Conservation (phyloP, 2,797 vertebrate species). For the Danio choprae region DNA sequence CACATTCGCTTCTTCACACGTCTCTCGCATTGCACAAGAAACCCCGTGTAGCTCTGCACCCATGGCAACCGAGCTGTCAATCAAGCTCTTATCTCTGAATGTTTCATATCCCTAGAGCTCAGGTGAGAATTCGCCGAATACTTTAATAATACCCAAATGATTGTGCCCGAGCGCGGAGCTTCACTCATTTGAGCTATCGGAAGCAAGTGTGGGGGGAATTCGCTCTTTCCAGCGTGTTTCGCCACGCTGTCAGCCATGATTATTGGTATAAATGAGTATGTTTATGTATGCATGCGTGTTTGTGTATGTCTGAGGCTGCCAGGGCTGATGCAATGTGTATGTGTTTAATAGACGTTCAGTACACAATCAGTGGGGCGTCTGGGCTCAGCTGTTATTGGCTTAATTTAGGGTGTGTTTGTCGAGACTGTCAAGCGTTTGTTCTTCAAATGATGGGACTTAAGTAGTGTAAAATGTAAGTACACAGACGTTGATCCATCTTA, state of each 20-base stretch:
- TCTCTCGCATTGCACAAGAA: constrained; percentile 47
- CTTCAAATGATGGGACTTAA: constrained; percentile 26
- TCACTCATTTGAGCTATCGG: constrained; percentile 10
- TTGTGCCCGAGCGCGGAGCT: neutral
- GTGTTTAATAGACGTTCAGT: constrained; percentile 46
- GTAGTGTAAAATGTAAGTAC: neutral
- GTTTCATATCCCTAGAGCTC: constrained; percentile 39
- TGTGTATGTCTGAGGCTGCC: constrained; percentile 13
- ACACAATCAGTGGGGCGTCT: constrained; percentile 27
- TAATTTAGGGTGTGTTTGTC: constrained; percentile 49
- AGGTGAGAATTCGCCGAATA: constrained; percentile 42
- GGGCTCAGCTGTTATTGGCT: constrained; percentile 41
- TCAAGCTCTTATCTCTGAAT: constrained; percentile 44
- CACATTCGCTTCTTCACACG: constrained; percentile 50
- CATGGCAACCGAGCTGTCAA: constrained; percentile 55
- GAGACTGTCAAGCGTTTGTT: constrained; percentile 33
- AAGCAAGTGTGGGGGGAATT: constrained; percentile 9
- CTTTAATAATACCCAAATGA: constrained; percentile 36
- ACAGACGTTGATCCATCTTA: neutral
- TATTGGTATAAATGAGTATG: constrained; percentile 35
- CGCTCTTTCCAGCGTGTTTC: constrained; percentile 8
- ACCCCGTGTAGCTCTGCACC: constrained; percentile 39
- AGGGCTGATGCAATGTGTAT: constrained; percentile 41
- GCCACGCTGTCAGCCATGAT: constrained; percentile 1
- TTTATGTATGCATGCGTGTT: constrained; percentile 1